Percentiles rank a stretch among this genome's conserved stretches.
Conservation (phyloP, 1,140 invertebrate genomes). For the Bombus sylvicola region DNA sequence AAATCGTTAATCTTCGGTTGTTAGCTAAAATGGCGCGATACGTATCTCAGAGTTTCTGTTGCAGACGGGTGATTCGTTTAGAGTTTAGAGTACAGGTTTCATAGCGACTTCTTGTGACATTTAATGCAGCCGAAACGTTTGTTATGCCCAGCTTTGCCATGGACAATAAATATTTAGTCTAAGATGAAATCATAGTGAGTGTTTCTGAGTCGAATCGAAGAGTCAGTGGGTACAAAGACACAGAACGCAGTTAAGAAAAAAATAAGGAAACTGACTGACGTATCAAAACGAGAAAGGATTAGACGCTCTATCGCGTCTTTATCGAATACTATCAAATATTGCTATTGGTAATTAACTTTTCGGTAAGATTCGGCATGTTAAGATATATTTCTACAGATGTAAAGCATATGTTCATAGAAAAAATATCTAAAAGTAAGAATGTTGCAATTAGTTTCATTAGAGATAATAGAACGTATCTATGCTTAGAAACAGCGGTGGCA, state of each 20-base stretch:
- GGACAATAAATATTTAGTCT: neutral
- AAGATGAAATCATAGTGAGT: neutral
- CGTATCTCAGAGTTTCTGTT: conserved; percentile 79
- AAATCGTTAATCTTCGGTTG: conserved; percentile 81
- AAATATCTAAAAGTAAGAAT: too few relatives aligned
- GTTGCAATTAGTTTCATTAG: too few relatives aligned
- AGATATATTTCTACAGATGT: too few relatives aligned
- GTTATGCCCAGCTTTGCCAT: too few relatives aligned
- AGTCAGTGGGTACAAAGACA: neutral
- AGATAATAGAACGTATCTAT: too few relatives aligned
- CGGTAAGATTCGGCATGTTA: too few relatives aligned
- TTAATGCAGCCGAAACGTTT: neutral
- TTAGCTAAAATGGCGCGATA: conserved; percentile 78
- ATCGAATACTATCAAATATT: too few relatives aligned
- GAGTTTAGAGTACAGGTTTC: conserved; percentile 60
- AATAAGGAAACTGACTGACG: neutral
- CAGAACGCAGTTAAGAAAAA: neutral
- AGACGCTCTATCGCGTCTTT: too few relatives aligned
- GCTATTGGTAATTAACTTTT: too few relatives aligned
- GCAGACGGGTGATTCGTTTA: conserved; percentile 78
- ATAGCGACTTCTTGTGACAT: conserved; percentile 15
- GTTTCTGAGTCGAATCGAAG: too few relatives aligned
- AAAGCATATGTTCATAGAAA: rapidly evolving
- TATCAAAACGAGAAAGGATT: too few relatives aligned
- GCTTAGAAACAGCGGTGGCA: too few relatives aligned